Evolutionary conservation across 2,888 invertebrate genomes (phyloP).

Genomic region (Mayetiola destructor): DNA sequence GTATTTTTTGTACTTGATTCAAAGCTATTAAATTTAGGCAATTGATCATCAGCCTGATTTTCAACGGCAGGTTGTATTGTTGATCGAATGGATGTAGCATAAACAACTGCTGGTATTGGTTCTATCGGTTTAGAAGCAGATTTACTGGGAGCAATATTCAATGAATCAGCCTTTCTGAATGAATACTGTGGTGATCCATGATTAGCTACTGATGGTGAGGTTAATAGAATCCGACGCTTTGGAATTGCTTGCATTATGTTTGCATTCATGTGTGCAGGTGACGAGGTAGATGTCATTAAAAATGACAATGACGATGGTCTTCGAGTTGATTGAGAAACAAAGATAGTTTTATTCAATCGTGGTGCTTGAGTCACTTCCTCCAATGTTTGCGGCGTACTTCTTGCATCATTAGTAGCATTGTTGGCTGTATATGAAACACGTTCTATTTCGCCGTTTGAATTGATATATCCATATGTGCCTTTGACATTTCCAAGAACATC

Average conservation of each 20-base stretch:
- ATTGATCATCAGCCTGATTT: slow-evolving; percentile 20
- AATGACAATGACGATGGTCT: slow-evolving; percentile 39
- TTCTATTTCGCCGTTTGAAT: slow-evolving; percentile 61
- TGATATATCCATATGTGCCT: slow-evolving; percentile 70
- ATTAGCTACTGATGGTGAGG: slow-evolving; percentile 27
- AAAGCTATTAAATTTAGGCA: slow-evolving; percentile 19
- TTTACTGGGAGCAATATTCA: neutral
- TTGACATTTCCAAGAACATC: slow-evolving; percentile 67
- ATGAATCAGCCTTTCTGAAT: neutral
- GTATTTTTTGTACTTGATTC: slow-evolving; percentile 20
- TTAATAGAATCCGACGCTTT: slow-evolving; percentile 36
- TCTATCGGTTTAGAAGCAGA: slow-evolving; percentile 15
- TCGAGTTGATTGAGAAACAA: slow-evolving; percentile 40
- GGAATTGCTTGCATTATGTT: slow-evolving; percentile 52
- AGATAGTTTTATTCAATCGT: slow-evolving; percentile 32
- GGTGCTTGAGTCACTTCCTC: slow-evolving; percentile 29
- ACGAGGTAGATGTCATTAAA: slow-evolving; percentile 28
- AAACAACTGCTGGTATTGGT: slow-evolving; percentile 23
- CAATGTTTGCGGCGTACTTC: slow-evolving; percentile 23
- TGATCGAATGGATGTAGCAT: slow-evolving; percentile 24
- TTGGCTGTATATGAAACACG: slow-evolving; percentile 55
- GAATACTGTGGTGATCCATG: slow-evolving; percentile 2
- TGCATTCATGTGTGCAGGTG: slow-evolving; percentile 44
- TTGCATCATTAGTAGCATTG: slow-evolving; percentile 36
- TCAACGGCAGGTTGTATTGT: slow-evolving; percentile 21